These are phyloP conservation scores for Schizopygopsis pylzovi DNA, from an alignment of 2,797 vertebrate species.

Conservation along the genomic window DNA sequence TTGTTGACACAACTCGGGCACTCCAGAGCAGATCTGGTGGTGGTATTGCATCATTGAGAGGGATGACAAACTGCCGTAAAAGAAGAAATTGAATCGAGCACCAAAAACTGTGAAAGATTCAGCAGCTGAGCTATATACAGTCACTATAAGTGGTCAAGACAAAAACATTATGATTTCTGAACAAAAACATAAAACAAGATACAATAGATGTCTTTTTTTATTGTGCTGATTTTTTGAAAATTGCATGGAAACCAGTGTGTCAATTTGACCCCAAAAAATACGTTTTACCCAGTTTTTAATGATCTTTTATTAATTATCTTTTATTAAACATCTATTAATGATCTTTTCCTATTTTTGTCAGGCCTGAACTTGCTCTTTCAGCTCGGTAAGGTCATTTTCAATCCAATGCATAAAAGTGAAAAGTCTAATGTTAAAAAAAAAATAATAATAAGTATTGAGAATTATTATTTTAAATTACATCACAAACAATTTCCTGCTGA, in stretches of 20 bases:
- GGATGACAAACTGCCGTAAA: no score
- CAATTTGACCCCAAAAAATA: neutral
- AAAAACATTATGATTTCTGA: neutral
- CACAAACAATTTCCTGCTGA: neutral
- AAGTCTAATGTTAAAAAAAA: neutral
- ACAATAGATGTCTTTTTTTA: neutral
- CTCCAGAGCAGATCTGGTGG: no score
- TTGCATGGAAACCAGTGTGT: neutral
- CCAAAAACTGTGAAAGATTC: no score
- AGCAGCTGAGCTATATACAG: no score
- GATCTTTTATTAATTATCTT: neutral
- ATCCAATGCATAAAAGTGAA: neutral
- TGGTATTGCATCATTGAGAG: no score
- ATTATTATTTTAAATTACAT: neutral
- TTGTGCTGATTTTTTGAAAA: neutral
- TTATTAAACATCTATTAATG: neutral
- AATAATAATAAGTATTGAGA: no score
- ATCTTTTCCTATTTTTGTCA: conserved; percentile 12
- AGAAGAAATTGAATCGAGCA: no score
- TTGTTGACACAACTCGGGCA: no score
- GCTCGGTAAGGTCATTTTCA: conserved; percentile 70
- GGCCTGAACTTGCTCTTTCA: conserved; percentile 58
- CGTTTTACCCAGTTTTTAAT: neutral
- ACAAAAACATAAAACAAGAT: neutral
- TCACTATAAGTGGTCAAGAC: neutral